A percentile compares a stretch with the other conserved stretches of the same genome.
phyloP scores from a whole-genome alignment of 92 coral and sea anemone species.

The Pocillopora grandis region DNA sequence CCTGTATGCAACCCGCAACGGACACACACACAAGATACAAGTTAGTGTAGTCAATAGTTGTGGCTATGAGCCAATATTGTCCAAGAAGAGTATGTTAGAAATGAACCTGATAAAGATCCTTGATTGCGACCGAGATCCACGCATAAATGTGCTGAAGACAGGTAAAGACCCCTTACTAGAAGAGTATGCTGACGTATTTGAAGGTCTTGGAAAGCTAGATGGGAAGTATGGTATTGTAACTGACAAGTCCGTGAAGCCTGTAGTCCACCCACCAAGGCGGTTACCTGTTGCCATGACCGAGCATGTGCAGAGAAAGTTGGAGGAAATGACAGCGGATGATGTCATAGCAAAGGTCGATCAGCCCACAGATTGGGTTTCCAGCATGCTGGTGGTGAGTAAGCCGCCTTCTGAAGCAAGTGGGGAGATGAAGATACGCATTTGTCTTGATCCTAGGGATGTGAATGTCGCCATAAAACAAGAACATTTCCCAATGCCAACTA shows the following conservation, averaged over 20 bases:
- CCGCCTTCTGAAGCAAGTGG: constrained; percentile 31
- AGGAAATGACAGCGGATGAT: constrained; percentile 20
- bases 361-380: constrained; percentile 61
- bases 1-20: constrained; percentile 25
- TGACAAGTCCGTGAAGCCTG: constrained; percentile 37
- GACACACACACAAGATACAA: constrained; percentile 41
- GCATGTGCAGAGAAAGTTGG: constrained; percentile 10
- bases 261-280: constrained; percentile 19
- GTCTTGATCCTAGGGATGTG: constrained; percentile 28
- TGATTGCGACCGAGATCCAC: constrained; percentile 16
- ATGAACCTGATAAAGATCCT: constrained; percentile 45
- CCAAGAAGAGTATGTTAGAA: constrained; percentile 53
- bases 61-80: constrained; percentile 55
- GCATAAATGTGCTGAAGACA: constrained; percentile 32
- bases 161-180: constrained; percentile 32
- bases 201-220: constrained; percentile 38
- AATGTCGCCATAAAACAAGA: no score
- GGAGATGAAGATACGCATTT: constrained; percentile 42
- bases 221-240: constrained; percentile 31
- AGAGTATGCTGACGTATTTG: constrained; percentile 32
- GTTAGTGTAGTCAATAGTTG: constrained; percentile 43
- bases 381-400: constrained; percentile 46
- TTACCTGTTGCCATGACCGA: no score
- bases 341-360: constrained; percentile 32
- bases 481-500: no score